A percentile compares a stretch with the other conserved stretches of the same genome.
phyloP scores from a whole-genome alignment of 2,888 invertebrate genomes.

The Hyposoter dolosus region DNA sequence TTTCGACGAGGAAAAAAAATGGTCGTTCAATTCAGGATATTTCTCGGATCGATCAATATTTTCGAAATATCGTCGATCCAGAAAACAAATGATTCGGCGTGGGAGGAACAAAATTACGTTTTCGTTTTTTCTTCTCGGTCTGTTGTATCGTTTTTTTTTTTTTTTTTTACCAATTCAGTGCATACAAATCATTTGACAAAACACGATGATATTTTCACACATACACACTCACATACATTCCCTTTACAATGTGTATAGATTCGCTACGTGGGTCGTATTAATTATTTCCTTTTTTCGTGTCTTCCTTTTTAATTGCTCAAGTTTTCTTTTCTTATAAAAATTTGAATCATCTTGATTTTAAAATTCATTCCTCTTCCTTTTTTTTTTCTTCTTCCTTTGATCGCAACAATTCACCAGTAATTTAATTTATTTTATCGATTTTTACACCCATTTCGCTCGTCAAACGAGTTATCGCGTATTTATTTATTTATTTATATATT shows the following conservation, averaged over 20 bases:
- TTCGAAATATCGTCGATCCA: neutral
- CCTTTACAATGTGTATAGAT: slow-evolving; percentile 19
- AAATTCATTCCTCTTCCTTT: neutral
- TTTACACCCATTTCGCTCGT: slow-evolving; percentile 38
- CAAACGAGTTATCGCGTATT: slow-evolving; percentile 46
- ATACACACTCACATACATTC: slow-evolving; percentile 34
- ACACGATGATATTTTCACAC: slow-evolving; percentile 37
- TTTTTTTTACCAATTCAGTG: slow-evolving; percentile 12
- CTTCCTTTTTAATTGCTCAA: slow-evolving; percentile 27
- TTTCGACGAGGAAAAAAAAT: neutral
- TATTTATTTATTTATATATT: slow-evolving; percentile 10
- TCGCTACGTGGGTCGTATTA: neutral
- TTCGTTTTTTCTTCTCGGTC: neutral
- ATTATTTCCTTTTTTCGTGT: neutral
- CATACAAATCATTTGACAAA: slow-evolving; percentile 43
- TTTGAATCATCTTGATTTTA: neutral
- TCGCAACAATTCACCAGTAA: slow-evolving; percentile 34
- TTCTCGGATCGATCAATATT: slow-evolving; percentile 11
- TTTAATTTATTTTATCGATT: neutral
- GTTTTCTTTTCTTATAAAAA: slow-evolving; percentile 29
- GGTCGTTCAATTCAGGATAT: neutral
- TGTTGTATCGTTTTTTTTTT: neutral
- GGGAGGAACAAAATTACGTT: slow-evolving; percentile 3
- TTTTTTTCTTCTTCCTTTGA: neutral
- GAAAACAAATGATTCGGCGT: neutral